Evolutionary conservation across 2,113 vertebrate genomes (phyloP).

Genomic region (Macquaria ambigua): DNA sequence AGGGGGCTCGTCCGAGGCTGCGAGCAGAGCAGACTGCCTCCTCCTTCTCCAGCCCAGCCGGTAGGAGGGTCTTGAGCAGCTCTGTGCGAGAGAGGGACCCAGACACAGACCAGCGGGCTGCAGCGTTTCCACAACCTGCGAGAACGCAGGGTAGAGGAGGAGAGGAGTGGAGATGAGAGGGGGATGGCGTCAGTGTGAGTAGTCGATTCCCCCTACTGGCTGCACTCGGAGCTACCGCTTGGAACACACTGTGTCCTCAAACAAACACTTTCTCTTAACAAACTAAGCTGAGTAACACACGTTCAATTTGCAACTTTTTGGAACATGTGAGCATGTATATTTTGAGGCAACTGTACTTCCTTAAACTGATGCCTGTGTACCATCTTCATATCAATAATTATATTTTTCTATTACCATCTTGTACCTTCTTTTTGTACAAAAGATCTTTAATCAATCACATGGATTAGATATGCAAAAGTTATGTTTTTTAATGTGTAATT

Average conservation of each 20-base stretch:
- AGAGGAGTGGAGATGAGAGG: slow-evolving; percentile 53
- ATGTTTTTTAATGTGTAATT: neutral
- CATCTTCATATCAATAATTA: neutral
- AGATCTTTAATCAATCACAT: neutral
- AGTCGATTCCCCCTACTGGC: slow-evolving; percentile 90
- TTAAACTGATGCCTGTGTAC: neutral
- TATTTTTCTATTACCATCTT: neutral
- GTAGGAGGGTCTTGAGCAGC: slow-evolving; percentile 89
- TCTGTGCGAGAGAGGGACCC: slow-evolving; percentile 81
- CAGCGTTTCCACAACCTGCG: slow-evolving; percentile 89
- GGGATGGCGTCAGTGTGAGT: slow-evolving; percentile 75
- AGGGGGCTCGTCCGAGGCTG: slow-evolving; percentile 88
- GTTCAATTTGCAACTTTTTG: neutral
- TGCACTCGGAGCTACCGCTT: slow-evolving; percentile 68
- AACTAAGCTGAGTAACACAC: neutral
- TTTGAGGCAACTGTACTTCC: neutral
- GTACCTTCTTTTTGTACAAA: neutral
- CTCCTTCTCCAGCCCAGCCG: slow-evolving; percentile 85
- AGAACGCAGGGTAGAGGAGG: slow-evolving; percentile 69
- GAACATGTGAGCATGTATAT: neutral
- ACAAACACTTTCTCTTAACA: neutral
- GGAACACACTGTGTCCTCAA: slow-evolving; percentile 34
- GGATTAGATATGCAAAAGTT: neutral
- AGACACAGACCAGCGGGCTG: slow-evolving; percentile 91
- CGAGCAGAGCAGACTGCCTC: slow-evolving; percentile 88